Evolutionary conservation across 2,113 vertebrate species (phyloP).

Genomic region (Edolisoma coerulescens): DNA sequence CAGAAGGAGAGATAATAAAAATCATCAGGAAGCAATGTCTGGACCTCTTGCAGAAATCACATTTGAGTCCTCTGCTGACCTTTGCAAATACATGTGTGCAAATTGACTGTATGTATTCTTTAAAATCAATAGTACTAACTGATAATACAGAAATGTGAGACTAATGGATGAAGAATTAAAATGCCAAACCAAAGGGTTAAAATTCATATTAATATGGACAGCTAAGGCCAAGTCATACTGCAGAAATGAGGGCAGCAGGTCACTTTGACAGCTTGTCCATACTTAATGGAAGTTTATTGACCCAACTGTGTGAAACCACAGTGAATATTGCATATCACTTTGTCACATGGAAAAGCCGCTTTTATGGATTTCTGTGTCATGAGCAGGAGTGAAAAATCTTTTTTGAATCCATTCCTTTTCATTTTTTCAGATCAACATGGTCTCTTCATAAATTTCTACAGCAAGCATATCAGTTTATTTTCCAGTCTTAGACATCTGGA

Average conservation of each 20-base stretch:
- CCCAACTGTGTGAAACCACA: constrained; percentile 80
- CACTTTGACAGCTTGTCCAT: constrained; percentile 75
- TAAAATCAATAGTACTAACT: constrained; percentile 82
- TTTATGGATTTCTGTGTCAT: constrained; percentile 79
- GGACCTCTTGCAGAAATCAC: constrained; percentile 45
- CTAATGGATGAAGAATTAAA: constrained; percentile 87
- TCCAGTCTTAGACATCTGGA: neutral
- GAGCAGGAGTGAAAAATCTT: constrained; percentile 54
- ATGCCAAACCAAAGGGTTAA: constrained; percentile 74
- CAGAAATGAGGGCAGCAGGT: constrained; percentile 73
- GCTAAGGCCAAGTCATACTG: constrained; percentile 72
- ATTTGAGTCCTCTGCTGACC: constrained; percentile 67
- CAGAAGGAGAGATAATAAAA: neutral
- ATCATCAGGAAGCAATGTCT: constrained; percentile 23
- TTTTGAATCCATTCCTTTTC: constrained; percentile 16
- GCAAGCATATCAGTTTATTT: constrained; percentile 28
- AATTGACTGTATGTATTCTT: constrained; percentile 65
- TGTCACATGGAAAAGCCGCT: constrained; percentile 68
- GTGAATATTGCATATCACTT: constrained; percentile 77
- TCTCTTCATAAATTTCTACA: constrained; percentile 69
- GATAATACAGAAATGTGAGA: constrained; percentile 84
- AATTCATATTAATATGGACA: constrained; percentile 84
- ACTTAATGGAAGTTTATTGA: constrained; percentile 91
- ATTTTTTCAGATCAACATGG: constrained; percentile 64
- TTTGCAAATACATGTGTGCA: constrained; percentile 62